Evolutionary conservation across 2,113 vertebrate species (phyloP), one percentile per base, ranked within the genome.

Genomic region (Otocyon megalotis): DNA sequence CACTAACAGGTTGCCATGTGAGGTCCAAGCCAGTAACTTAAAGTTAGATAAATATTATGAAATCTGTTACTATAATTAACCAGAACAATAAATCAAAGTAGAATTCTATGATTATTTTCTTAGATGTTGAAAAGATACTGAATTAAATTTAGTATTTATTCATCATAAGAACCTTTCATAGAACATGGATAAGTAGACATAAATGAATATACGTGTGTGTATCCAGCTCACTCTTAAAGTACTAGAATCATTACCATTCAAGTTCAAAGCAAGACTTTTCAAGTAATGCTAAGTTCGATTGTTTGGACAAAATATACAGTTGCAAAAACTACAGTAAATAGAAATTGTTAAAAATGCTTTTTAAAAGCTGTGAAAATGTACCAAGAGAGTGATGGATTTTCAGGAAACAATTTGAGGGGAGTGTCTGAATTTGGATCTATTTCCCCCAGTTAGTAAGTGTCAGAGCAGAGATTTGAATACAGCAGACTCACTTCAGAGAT

Each of bases 311-410:
- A 93, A 85, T 89, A 20, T 28, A 71, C 48, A 74, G 24, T n/a
- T 71, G 16, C 71, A 88, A 63, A 84, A 76, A 72, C 65, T 85
- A 58, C 20, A 89, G 28, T 72, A n/a, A 63, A 62, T 30, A 82
- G 50, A 69, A 88, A 67, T 94, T 83, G 30, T 54, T 84, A 53
- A 88, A 92, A 95, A 84, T 24, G 16, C 26, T 92, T 35, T 69
- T 69, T 89, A 71, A 58, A 15, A 32, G 13, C 9, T 5, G n/a
- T 94, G 37, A 84, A 82, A n/a, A 17, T 79, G 3, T 84, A 79
- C 67, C 24, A 79, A 86, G n/a, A 48, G 17, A 84, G 79, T 82
- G 22, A 28, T 48, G 13, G 77, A 54, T 83, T 88, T 89, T 20
- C 28, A 79, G 60, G 8, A 89, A 50, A 84, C 37, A 54, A 37